phyloP scores from a whole-genome alignment of 2,888 invertebrate genomes.

The Bedellia somnulentella region DNA sequence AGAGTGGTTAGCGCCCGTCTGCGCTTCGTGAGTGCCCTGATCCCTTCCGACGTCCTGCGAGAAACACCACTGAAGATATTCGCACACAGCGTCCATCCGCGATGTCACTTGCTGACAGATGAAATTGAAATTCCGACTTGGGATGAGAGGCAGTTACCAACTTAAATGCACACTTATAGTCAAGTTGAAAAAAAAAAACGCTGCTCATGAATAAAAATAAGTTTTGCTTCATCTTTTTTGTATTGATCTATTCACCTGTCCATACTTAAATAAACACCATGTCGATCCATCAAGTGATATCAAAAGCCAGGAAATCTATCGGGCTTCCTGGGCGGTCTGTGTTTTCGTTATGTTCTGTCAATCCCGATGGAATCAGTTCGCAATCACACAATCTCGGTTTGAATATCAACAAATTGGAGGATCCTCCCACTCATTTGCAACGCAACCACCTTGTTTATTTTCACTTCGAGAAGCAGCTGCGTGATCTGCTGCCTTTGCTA shows the following conservation, averaged over 20 bases:
- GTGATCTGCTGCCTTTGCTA: conserved; percentile 27
- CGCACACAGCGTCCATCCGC: conserved; percentile 2
- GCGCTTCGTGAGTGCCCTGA: conserved; percentile 39
- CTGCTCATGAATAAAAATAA: not conserved
- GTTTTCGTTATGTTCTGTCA: conserved; percentile 1
- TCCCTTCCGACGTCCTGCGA: conserved; percentile 36
- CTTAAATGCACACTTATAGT: not conserved
- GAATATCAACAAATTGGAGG: conserved; percentile 41
- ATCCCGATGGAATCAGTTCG: conserved; percentile 24
- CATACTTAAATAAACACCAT: no score
- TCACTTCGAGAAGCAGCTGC: conserved; percentile 30
- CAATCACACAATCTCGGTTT: conserved; percentile 33
- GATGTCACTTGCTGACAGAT: conserved; percentile 5
- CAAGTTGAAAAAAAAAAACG: no score
- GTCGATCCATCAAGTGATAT: not conserved
- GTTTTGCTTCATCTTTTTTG: not conserved
- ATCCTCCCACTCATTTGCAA: conserved; percentile 32
- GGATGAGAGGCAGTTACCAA: not conserved
- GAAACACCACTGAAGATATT: conserved; percentile 2
- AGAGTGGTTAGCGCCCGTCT: conserved; percentile 42
- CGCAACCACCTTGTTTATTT: conserved; percentile 28
- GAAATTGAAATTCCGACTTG: conserved; percentile 6
- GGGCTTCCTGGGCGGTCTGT: conserved; percentile 3
- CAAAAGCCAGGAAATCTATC: not conserved
- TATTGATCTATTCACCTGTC: no score